phyloP scores from a whole-genome alignment of 2,113 vertebrate species.

The Campylorhamphus procurvoides region DNA sequence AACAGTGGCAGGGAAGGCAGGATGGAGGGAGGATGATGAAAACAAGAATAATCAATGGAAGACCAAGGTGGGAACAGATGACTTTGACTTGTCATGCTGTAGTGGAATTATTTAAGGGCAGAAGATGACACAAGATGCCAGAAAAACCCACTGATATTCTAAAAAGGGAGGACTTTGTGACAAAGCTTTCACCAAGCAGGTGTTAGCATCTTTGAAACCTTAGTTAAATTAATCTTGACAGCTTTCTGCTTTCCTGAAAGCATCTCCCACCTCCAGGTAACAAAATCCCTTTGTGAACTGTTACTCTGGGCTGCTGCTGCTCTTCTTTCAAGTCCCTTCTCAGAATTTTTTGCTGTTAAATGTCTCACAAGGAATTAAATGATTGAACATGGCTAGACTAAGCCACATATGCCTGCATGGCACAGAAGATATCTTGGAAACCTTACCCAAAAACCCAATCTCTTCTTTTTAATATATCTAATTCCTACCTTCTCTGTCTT shows the following conservation, averaged over 20 bases:
- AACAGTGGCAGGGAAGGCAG: not conserved
- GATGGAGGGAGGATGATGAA: not conserved
- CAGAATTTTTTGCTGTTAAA: not conserved
- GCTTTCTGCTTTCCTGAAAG: not conserved
- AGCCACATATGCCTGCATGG: rapidly evolving
- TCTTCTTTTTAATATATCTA: not conserved
- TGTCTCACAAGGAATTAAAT: not conserved
- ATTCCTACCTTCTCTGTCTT: not conserved
- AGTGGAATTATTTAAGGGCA: not conserved
- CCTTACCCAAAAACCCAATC: rapidly evolving
- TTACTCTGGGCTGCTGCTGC: not conserved
- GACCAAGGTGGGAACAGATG: not conserved
- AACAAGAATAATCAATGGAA: not conserved
- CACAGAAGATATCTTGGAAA: not conserved
- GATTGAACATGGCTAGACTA: not conserved
- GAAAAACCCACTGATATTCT: not conserved
- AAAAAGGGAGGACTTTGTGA: not conserved
- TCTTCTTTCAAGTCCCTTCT: not conserved
- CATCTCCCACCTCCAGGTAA: not conserved
- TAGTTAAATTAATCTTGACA: not conserved
- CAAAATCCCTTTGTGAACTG: not conserved
- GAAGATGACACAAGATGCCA: not conserved
- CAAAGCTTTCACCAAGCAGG: not conserved
- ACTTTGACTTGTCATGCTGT: not conserved
- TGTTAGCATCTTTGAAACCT: not conserved